Percentiles rank a stretch among this genome's conserved stretches.
Conservation (phyloP, 2,888 invertebrate genomes). For the Stenoptilia bipunctidactyla region DNA sequence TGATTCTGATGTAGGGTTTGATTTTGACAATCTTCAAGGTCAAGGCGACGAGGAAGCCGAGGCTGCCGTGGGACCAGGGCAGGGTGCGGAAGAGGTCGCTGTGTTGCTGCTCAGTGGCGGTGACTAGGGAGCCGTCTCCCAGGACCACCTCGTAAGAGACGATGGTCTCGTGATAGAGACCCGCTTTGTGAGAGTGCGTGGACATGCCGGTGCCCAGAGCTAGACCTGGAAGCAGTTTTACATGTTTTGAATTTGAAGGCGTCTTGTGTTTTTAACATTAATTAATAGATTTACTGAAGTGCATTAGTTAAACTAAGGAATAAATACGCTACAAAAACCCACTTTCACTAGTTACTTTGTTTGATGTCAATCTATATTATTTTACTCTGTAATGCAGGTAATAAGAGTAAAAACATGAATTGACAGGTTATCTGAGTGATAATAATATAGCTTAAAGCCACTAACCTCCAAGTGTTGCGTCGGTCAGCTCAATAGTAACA, state of each 20-base stretch:
- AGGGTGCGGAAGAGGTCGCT: constrained; percentile 71
- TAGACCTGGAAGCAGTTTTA: constrained; percentile 53
- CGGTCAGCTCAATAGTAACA: constrained; percentile 76
- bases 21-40: constrained; percentile 74
- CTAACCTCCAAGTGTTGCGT: constrained; percentile 75
- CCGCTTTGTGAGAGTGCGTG: constrained; percentile 78
- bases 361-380: too few species aligned
- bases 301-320: too few species aligned
- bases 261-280: too few species aligned
- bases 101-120: constrained; percentile 65
- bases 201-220: constrained; percentile 82
- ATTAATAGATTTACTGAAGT: too few species aligned
- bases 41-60: constrained; percentile 75
- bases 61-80: constrained; percentile 77
- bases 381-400: too few species aligned
- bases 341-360: too few species aligned
- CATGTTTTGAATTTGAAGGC: too few species aligned
- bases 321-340: too few species aligned
- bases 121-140: constrained; percentile 72
- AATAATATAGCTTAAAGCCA: neutral
- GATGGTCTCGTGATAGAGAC: constrained; percentile 77
- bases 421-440: neutral
- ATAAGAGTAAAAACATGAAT: too few species aligned
- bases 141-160: constrained; percentile 75
- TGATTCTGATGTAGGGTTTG: constrained; percentile 75